A percentile compares a stretch with the other conserved stretches of the same genome.
These are phyloP conservation scores for Dufourea novaeangliae DNA, from an alignment of 1,140 invertebrate genomes.

Conservation along the genomic window DNA sequence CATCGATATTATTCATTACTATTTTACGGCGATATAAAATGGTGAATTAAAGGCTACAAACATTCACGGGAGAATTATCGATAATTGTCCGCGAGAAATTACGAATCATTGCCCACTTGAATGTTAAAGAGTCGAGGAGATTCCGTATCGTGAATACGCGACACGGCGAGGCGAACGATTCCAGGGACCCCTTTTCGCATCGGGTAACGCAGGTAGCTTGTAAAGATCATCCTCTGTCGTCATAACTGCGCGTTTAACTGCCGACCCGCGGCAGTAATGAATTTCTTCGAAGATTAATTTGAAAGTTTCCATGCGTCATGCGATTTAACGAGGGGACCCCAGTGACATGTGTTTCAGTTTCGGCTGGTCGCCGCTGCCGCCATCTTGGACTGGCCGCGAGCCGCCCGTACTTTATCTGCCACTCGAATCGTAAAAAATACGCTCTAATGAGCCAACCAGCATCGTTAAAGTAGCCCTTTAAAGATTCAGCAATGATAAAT, in stretches of 20 bases:
- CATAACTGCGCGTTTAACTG: constrained; percentile 41
- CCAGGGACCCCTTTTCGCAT: not conserved
- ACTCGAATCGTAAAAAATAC: constrained; percentile 46
- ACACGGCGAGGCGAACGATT: no score
- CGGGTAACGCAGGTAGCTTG: constrained; percentile 29
- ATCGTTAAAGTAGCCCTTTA: constrained; percentile 46
- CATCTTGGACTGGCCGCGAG: not conserved
- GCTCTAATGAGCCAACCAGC: constrained; percentile 44
- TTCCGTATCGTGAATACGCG: no score
- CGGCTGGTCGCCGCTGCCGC: not conserved
- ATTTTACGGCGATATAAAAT: not conserved
- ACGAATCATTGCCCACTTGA: not conserved
- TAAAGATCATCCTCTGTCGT: constrained; percentile 42
- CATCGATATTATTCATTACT: no score
- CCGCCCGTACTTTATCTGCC: constrained; percentile 37
- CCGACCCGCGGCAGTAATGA: constrained; percentile 36
- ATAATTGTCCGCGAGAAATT: not conserved
- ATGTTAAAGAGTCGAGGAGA: not conserved
- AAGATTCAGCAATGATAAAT: constrained; percentile 50
- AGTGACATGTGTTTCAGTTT: constrained; percentile 40
- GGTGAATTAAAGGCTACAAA: not conserved
- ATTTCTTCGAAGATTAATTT: constrained; percentile 50
- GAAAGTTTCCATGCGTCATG: constrained; percentile 50
- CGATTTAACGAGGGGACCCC: constrained; percentile 46
- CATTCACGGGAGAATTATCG: not conserved